phyloP scores from a whole-genome alignment of 2,888 invertebrate genomes.

The Thecocarcelia acutangulata region DNA sequence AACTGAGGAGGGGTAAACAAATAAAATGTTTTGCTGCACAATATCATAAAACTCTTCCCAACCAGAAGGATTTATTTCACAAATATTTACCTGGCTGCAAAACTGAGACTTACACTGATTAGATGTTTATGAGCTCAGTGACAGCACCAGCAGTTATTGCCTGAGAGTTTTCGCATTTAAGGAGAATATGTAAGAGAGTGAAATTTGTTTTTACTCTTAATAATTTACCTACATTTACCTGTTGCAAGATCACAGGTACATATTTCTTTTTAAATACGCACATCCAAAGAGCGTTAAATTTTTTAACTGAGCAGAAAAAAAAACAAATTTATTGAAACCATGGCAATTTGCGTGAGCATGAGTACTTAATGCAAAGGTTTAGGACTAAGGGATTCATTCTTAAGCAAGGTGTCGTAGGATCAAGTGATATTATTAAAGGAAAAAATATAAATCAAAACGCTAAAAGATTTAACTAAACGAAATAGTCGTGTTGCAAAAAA shows the following conservation, averaged over 20 bases:
- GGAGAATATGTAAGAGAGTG: background rate
- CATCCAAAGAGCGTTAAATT: conserved; percentile 9
- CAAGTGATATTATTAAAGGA: conserved; percentile 74
- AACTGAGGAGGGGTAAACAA: conserved; percentile 46
- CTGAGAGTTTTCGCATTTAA: conserved; percentile 25
- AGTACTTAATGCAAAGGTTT: conserved; percentile 82
- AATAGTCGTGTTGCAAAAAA: conserved; percentile 6
- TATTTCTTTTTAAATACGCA: background rate
- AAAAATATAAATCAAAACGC: conserved; percentile 45
- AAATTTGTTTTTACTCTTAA: background rate
- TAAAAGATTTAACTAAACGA: conserved; percentile 53
- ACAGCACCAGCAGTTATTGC: conserved; percentile 72
- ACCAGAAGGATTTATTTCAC: conserved; percentile 54
- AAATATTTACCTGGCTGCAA: conserved; percentile 49
- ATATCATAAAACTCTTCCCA: conserved; percentile 60
- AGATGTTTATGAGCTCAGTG: conserved; percentile 49
- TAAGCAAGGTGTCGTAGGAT: conserved; percentile 82
- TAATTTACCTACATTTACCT: conserved; percentile 49
- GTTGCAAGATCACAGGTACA: conserved; percentile 62
- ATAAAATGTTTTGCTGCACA: conserved; percentile 10
- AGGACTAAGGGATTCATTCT: conserved; percentile 83
- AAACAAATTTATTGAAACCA: conserved; percentile 59
- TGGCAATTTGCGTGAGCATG: conserved; percentile 71
- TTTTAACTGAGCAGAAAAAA: conserved; percentile 47
- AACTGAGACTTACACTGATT: conserved; percentile 41